Base-by-base conservation (phyloP, 2,797 vertebrate species). In the Parotocinclus haroldoi region DNA sequence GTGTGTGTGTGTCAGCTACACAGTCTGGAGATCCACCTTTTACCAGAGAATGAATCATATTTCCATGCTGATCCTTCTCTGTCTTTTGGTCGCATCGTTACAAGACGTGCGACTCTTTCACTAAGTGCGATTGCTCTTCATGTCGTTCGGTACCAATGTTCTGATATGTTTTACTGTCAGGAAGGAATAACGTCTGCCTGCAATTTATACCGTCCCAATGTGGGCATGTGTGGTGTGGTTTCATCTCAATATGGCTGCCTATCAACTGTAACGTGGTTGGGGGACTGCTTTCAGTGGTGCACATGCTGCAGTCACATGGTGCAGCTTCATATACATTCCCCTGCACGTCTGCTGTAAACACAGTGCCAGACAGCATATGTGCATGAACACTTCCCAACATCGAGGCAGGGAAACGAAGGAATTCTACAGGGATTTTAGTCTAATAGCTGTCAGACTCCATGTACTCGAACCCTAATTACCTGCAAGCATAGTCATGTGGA, bases 271-370 rank as follows among this genome's bases (percentile, higher is more conserved):
- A 61, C 62, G 74, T 59, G 48, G 18, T 57, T 66, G 62, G 63
- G 75, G 77, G 77, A 78, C 68, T 57, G 38, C 53, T 79, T 80
- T 75, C 42, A 73, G 49, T 71, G 75, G 42, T 69, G 68, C 73
- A 65, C 77, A 73, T 66, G 67, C 69, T 74, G 74, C 68, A 74
- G 73, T 63, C 69, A 72, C 64, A 27, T 73, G 55, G 79, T 74
- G 75, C 77, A 66, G 73, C 76, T 42, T 58, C 44, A 13, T 71
- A 69, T 77, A 60, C 38, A 39, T 69, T 79, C 78, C 77, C 6
- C 1, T 7, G 40, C 10, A 42, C 10, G 8, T 42, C 40, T 9
- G 40, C 10, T 9, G 40, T 8, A 42, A 42, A 42, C 11, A 42
- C 8, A 51, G 37, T 64, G 38, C 16, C 38, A 62, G 39, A 51